Base-by-base conservation (phyloP, 2,888 invertebrate genomes). In the Chymomyza procnemis region DNA sequence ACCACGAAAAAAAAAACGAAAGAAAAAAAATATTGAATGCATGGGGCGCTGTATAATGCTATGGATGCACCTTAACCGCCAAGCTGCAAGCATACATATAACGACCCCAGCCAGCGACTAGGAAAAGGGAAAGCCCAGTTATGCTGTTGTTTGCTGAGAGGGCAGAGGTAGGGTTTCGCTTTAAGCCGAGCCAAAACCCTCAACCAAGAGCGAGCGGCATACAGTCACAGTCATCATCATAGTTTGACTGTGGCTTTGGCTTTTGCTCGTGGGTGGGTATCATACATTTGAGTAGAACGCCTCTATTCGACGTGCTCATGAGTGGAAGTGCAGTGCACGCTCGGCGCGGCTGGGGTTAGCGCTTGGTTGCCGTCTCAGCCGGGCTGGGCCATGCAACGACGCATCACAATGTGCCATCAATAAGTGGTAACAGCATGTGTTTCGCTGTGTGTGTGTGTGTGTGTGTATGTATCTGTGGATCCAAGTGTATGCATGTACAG, bases 211-310 rank as follows among this genome's bases (percentile, higher is more conserved):
- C 50, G 30, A 55, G 56, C 26, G 60, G 50, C 16, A 34, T 59
- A 57, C 62, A 64, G 52, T 63, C 63, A 48, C 72, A 79, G 87
- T 80, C 86, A 85, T 85, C 83, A 87, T 85, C 87, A 87, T 87
- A 87, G 87, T 85, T 85, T 64, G 76, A 66, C 67, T 73, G 52
- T 48, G 47, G 66, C 65, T 75, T 56, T 50, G 64, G 70, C 76
- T 73, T 62, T 74, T 80, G 89, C 88, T 89, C 89, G 89, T 89
- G 90, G 89, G 89, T 89, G 89, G 89, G 89, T 88, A 89, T 89
- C 90, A 88, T 89, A 88, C 90, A 89, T 89, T 89, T 89, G 89
- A 87, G 82, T 81, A 89, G 85, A 88, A 90, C 89, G 90, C 89
- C 89, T 85, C 81, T 89, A 88, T 89, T 86, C 79, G 87, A 85